Evolutionary conservation across 2,888 invertebrate species (phyloP), one percentile per base, ranked within the genome.

Genomic region (Microdon myrmicae): DNA sequence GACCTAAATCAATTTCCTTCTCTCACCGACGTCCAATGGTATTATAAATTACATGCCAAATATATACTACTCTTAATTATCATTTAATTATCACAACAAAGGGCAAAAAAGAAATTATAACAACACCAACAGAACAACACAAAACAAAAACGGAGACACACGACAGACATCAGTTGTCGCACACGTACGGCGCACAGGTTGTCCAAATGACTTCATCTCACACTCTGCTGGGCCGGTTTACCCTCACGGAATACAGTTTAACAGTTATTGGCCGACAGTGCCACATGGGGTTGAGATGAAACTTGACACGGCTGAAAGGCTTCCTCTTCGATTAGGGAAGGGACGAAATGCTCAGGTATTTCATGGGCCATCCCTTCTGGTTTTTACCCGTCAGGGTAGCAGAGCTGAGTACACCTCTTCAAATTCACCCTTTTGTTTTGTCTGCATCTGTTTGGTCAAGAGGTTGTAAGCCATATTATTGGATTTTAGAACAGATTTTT

Each of bases 291-390:
- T 56, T 41, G n/a, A 38, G 60, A 68, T 75, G 78, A 71, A 76
- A 78, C 71, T 70, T 67, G 77, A 76, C 75, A 76, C 68, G 72
- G 58, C 70, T 68, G 71, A 69, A 72, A 69, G 75, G 75, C 73
- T 74, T 74, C 73, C 38, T 55, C 23, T 29, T n/a, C n/a, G n/a
- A n/a, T n/a, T n/a, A n/a, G n/a, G n/a, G n/a, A n/a, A n/a, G n/a
- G n/a, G n/a, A n/a, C n/a, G n/a, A n/a, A n/a, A n/a, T n/a, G n/a
- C n/a, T n/a, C n/a, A n/a, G n/a, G n/a, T n/a, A n/a, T n/a, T n/a
- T n/a, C n/a, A n/a, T n/a, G n/a, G n/a, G n/a, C n/a, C n/a, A n/a
- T n/a, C n/a, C n/a, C n/a, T n/a, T n/a, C n/a, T n/a, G n/a, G n/a
- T n/a, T n/a, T n/a, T n/a, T n/a, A n/a, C n/a, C n/a, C n/a, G n/a